A percentile compares a stretch with the other conserved stretches of the same genome.
Evolutionary conservation across 2,113 vertebrate genomes (phyloP).

Genomic region (Rattus rattus): DNA sequence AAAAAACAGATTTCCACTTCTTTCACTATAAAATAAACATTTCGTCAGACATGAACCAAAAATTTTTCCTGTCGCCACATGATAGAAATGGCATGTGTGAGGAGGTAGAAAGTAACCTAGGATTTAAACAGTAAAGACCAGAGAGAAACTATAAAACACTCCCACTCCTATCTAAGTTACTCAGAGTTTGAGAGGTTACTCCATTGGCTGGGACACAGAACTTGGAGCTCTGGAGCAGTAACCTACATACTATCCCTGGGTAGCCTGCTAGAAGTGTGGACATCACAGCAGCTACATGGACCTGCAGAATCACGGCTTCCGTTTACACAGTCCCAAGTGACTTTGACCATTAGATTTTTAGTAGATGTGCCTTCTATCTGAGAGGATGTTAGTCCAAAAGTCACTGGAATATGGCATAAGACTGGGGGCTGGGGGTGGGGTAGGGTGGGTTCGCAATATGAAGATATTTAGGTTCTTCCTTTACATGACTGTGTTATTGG

Average conservation of each 20-base stretch:
- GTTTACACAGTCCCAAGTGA: background rate
- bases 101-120: background rate
- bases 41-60: background rate
- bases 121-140: slow-evolving; percentile 5
- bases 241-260: too few species aligned
- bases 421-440: background rate
- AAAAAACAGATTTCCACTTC: background rate
- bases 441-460: too few species aligned
- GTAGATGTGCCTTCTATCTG: background rate
- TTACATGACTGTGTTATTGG: background rate
- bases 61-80: background rate
- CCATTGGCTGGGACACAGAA: background rate
- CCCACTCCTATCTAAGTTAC: background rate
- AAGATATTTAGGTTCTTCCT: background rate
- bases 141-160: background rate
- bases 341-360: background rate
- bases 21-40: slow-evolving; percentile 18
- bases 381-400: background rate
- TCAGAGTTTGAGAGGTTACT: background rate
- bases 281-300: background rate
- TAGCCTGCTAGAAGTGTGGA: background rate
- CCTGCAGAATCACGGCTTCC: background rate
- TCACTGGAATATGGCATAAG: background rate
- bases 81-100: slow-evolving; percentile 16
- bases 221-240: too few species aligned